These are phyloP conservation scores for Rhabdomys dilectus DNA, from an alignment of 2,113 vertebrate genomes.

Conservation along the genomic window DNA sequence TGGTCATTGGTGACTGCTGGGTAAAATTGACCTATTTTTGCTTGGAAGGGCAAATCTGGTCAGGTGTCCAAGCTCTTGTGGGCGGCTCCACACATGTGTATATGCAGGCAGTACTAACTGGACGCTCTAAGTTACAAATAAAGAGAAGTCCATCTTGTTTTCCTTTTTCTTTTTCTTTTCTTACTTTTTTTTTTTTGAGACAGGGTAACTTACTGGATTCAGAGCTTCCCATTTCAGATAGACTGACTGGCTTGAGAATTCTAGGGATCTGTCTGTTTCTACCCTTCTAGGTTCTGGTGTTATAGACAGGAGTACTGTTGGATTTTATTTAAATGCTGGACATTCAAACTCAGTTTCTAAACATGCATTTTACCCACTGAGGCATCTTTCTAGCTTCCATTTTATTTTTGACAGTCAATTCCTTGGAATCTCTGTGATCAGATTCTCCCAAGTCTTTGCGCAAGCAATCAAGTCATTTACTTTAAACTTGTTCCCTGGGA, in stretches of 20 bases:
- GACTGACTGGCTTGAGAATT: not conserved
- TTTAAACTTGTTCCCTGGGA: not conserved
- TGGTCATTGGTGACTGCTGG: not conserved
- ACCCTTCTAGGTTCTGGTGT: not conserved
- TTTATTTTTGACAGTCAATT: not conserved
- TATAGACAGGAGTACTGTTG: not conserved
- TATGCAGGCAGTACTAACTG: not conserved
- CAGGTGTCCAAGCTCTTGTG: not conserved
- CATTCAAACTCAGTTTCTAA: not conserved
- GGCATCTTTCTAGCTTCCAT: not conserved
- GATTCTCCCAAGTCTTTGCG: not conserved
- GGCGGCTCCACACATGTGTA: not conserved
- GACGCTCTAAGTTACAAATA: not conserved
- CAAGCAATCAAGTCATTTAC: not conserved
- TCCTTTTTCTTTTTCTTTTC: not conserved
- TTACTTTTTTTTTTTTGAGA: not conserved
- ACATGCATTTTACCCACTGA: not conserved
- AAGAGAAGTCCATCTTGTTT: not conserved
- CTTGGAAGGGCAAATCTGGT: not conserved
- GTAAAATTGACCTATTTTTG: no score
- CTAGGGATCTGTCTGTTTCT: not conserved
- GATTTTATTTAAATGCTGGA: not conserved
- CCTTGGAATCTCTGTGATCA: not conserved
- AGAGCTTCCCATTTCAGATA: not conserved
- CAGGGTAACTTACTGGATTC: not conserved